Evolutionary conservation across 2,797 vertebrate genomes (phyloP), one percentile per base, ranked within the genome.

Genomic region (Pangasius djambal): DNA sequence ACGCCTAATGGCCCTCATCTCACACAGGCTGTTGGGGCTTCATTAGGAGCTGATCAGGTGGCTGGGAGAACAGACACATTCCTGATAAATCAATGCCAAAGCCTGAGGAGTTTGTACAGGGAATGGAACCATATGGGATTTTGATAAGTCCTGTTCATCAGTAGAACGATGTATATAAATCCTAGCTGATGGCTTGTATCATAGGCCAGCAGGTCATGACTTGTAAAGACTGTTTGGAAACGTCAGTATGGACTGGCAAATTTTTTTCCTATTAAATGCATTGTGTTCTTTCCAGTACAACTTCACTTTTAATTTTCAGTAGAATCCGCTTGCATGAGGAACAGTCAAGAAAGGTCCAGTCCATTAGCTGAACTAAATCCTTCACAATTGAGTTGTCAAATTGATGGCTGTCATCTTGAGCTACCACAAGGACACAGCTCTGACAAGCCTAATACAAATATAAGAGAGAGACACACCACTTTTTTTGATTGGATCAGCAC

Each of bases 1-100:
- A 92, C 67, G 90, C 88, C 90, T 92, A 93, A 92, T 93, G 91
- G 92, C 89, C 92, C 87, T 91, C 92, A 87, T 92, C 92, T 91
- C 87, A 12, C 86, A 86, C 87, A 90, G 90, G 86, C 92, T 89
- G 90, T 90, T 89, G 89, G 78, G 88, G 85, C 82, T 91, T 93
- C 88, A 59, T 92, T 92, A 93, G 74, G 89, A 89, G 89, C 82
- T 83, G 82, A 87, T 91, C 87, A 89, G 88, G 89, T 91, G 91
- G 86, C 90, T 83, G 89, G 90, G 84, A 89, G 89, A 74, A 82
- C 63, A 88, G 90, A 88, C 37, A 59, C 31, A 83, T 72, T 88
- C 87, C 81, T 50, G 91, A 90, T 92, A 91, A 91, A 92, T 92
- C 85, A 92, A 88, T 90, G 88, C 88, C 89, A 89, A 86, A 78